Evolutionary conservation across 2,113 vertebrate species (phyloP), one percentile per base, ranked within the genome.

Genomic region (Bolborhynchus lineola): DNA sequence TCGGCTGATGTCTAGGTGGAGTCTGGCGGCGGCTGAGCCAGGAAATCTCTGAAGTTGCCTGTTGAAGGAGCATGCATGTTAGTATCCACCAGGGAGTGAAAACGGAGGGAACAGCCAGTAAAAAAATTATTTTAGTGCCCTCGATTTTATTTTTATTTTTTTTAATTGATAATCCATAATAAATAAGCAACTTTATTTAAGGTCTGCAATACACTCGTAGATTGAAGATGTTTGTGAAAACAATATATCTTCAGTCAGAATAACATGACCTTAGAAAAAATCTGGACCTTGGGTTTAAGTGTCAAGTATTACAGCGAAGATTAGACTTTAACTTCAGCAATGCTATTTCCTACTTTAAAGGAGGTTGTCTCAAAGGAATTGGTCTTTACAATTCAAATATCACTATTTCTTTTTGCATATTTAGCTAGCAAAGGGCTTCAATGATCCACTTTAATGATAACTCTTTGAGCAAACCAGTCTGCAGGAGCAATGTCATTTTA

Each of bases 131-230:
- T 94, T 67, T 59, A n/a, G 2, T 86, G 86, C n/a, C 92, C 69
- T 87, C 72, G 75, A 63, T 95, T 50, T 52, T 52, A 10, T 31
- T 55, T 31, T 11, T 8, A 11, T 5, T 12, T 80, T 68, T 15
- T 59, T 59, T 10, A 35, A 35, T 65, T 65, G 25, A 10, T 62
- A 2, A 18, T 90, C 7, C 47, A 92, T 95, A 93, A 97, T 91
- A 86, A 93, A 92, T 72, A 50, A 96, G 41, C 3, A 76, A 64
- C 42, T 15, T 95, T 90, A 95, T 97, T 96, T 71, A 96, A 93
- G 53, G 10, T 52, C 11, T 23, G 29, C 1, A 1, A 71, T 37
- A 62, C 19, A 71, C 47, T 44, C 2, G 1, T 59, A 67, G 82
- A 44, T 60, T 31, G 63, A 83, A 95, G 49, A 63, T 8, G 20